phyloP scores from a whole-genome alignment of 2,888 invertebrate species.

The Ormyrus labotus region DNA sequence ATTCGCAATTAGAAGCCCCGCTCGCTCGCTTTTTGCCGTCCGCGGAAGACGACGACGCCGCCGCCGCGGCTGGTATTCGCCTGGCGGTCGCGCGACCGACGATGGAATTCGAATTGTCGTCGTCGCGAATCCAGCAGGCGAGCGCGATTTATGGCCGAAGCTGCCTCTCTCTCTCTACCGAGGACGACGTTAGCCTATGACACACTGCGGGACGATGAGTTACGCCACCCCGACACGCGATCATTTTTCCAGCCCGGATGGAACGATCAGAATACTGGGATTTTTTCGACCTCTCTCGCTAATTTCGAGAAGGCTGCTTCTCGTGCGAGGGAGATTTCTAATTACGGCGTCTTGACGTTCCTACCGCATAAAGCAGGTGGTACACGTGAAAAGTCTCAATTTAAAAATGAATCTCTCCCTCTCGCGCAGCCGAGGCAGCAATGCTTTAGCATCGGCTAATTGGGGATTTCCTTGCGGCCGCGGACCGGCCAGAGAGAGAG shows the following conservation, averaged over 20 bases:
- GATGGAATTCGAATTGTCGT: conserved; percentile 61
- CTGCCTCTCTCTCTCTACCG: neutral
- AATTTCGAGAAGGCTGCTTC: neutral
- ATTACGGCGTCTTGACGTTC: neutral
- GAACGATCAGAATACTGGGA: neutral
- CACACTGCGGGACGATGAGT: conserved; percentile 31
- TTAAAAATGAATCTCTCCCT: neutral
- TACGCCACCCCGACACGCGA: conserved; percentile 12
- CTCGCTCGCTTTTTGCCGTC: conserved; percentile 33
- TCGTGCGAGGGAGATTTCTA: neutral
- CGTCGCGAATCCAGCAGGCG: conserved; percentile 30
- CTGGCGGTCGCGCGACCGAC: conserved; percentile 53
- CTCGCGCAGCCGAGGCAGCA: neutral
- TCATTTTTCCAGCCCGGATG: neutral
- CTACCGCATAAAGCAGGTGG: neutral
- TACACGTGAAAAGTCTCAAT: neutral
- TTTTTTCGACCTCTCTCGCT: neutral
- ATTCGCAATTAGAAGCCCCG: conserved; percentile 63
- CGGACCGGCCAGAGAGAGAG: neutral
- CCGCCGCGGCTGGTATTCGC: conserved; percentile 43
- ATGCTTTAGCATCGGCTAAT: conserved; percentile 22
- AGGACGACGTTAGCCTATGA: conserved; percentile 6
- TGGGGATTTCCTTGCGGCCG: conserved; percentile 18
- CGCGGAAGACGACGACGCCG: conserved; percentile 43
- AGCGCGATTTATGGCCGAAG: conserved; percentile 41